Conservation (phyloP, 2,797 vertebrate genomes). For the Amblyopsis hoosieri region DNA sequence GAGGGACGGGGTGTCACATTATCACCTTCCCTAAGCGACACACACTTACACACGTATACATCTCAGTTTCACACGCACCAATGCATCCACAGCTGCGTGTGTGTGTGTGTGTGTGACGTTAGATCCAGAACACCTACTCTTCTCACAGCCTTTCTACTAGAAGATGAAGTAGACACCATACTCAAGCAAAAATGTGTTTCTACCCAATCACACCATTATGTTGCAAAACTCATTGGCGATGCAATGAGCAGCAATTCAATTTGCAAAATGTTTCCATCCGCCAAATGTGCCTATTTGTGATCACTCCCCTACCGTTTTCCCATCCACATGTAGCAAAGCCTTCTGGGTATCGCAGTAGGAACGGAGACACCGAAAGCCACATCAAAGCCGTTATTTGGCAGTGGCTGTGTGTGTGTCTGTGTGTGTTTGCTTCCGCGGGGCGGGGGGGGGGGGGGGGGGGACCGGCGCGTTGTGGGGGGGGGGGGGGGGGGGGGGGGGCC, state of each 20-base stretch:
- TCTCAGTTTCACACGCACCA: constrained; percentile 14
- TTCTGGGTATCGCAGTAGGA: constrained; percentile 27
- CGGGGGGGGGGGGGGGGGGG: constrained; percentile 17
- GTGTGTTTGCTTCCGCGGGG: constrained; percentile 25
- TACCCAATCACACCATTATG: too few species aligned
- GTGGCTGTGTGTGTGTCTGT: constrained; percentile 23
- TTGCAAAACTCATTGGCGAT: too few species aligned
- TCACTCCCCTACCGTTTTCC: constrained; percentile 33
- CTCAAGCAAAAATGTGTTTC: too few species aligned
- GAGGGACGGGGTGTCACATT: constrained; percentile 39
- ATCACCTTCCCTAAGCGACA: constrained; percentile 28
- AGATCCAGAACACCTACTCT: too few species aligned
- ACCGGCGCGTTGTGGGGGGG: constrained; percentile 13
- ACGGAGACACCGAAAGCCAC: constrained; percentile 29
- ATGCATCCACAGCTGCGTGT: neutral
- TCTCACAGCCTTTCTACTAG: too few species aligned
- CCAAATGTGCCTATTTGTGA: neutral
- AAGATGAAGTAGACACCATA: too few species aligned
- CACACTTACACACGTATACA: constrained; percentile 26
- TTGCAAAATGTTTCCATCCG: too few species aligned
- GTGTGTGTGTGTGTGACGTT: too few species aligned
- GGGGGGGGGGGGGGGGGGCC: constrained; percentile 17
- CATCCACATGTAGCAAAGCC: constrained; percentile 28
- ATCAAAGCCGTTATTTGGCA: constrained; percentile 51
- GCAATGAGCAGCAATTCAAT: too few species aligned